Base-by-base conservation (phyloP, 2,113 vertebrate species). In the Prionailurus viverrinus region DNA sequence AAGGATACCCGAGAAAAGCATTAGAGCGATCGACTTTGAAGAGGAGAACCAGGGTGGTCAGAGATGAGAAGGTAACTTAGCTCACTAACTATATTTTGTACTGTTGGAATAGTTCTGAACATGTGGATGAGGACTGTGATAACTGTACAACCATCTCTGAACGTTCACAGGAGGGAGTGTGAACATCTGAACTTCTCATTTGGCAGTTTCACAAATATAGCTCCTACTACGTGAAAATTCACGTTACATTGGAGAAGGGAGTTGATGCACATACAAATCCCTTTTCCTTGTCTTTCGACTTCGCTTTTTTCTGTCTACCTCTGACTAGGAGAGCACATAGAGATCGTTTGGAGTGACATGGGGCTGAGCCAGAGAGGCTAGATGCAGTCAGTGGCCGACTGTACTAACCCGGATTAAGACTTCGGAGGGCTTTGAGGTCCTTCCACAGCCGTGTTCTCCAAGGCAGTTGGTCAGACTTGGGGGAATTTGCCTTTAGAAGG, bases 351-450 rank as follows among this genome's bases (percentile, higher is more conserved):
- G 48, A 71, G 33, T 5, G 55, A 58, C 41, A 74, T 3, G 48
- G 53, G 36, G 27, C 80, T 83, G 76, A 76, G 19, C 76, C 58
- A 33, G 36, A 48, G 55, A 31, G 74, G 7, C 13, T 27, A 3
- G 10, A 8, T 1, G 4, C 33, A 31, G n/a, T 33, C 14, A 41
- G 11, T 5, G 51, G 27, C 23, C 3, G 5, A 36, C 8, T 14
- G 33, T 33, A 15, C 15, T 25, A 4, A 29, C 0, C 25, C n/a
- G 27, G 80, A 45, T 73, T 4, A n/a, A 89, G 31, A 39, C 14
- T 65, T 13, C 5, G 7, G 29, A 36, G 68, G 21, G 61, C 7
- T 27, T 2, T 39, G 61, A 76, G 7, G 11, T 15, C 27, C 33
- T 29, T 83, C n/a, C 23, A 19, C 25, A 15, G 23, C 45, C 7